A percentile compares a stretch with the other conserved stretches of the same genome.
Evolutionary conservation across 1,140 invertebrate genomes (phyloP).

Genomic region (Drosophila truncata): DNA sequence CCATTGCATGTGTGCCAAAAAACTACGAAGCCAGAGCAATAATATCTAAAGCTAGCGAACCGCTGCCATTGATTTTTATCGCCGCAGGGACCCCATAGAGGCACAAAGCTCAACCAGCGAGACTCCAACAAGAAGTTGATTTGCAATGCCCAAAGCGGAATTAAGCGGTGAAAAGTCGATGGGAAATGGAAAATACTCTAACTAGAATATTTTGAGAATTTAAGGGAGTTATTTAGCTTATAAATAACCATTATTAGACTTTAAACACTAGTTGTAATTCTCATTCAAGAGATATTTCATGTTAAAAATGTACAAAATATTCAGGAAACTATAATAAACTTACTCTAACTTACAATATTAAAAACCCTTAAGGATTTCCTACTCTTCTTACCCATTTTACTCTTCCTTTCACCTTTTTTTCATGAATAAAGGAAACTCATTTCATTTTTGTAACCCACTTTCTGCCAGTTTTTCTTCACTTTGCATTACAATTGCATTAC

Average conservation of each 20-base stretch:
- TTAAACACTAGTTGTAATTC: background rate
- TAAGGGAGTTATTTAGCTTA: too few species aligned
- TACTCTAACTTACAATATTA: too few species aligned
- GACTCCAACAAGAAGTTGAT: slow-evolving; percentile 46
- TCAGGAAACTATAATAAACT: background rate
- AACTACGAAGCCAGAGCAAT: slow-evolving; percentile 19
- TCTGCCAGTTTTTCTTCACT: too few species aligned
- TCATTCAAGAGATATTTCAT: too few species aligned
- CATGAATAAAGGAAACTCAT: slow-evolving; percentile 1
- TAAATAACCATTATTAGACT: background rate
- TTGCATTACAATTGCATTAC: slow-evolving; percentile 11
- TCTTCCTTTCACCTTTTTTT: too few species aligned
- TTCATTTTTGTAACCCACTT: slow-evolving; percentile 6
- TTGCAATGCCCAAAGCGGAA: slow-evolving; percentile 40
- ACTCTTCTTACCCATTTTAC: too few species aligned
- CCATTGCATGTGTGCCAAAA: slow-evolving; percentile 77
- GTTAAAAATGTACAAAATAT: background rate
- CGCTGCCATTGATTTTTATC: slow-evolving; percentile 76
- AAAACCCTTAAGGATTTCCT: too few species aligned
- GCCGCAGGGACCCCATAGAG: slow-evolving; percentile 3
- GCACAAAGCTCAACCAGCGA: slow-evolving; percentile 29
- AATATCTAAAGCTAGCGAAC: slow-evolving; percentile 46
- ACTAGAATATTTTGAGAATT: background rate
- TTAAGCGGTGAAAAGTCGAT: background rate
- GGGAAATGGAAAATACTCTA: slow-evolving; percentile 16